Conservation (phyloP, 2,113 vertebrate species). For the Callithrix jacchus region DNA sequence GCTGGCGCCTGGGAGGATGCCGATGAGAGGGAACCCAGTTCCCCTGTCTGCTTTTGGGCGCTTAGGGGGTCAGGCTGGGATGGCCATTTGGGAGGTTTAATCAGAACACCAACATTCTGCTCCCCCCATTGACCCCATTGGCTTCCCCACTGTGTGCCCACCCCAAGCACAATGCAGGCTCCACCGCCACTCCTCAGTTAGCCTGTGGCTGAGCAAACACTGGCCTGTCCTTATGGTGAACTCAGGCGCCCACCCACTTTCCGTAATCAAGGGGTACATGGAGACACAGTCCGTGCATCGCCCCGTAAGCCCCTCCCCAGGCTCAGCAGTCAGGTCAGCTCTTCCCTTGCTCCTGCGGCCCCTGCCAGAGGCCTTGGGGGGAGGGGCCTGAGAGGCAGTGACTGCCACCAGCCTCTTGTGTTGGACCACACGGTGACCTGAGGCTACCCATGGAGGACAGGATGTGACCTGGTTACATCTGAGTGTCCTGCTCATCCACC, state of each 20-base stretch:
- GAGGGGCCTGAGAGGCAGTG: not conserved
- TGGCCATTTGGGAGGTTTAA: no score
- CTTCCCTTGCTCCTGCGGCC: no score
- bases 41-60: not conserved
- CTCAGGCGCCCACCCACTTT: no score
- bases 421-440: no score
- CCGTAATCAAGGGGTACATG: not conserved
- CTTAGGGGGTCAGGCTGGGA: not conserved
- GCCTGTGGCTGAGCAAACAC: no score
- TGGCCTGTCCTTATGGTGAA: not conserved
- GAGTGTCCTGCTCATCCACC: not conserved
- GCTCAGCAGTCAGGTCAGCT: no score
- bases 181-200: not conserved
- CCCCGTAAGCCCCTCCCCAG: not conserved
- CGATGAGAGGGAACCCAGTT: not conserved
- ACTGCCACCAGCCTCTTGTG: not conserved
- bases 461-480: not conserved
- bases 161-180: not conserved
- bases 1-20: rapidly evolving
- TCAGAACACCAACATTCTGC: not conserved
- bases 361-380: not conserved
- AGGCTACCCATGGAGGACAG: not conserved
- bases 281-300: no score
- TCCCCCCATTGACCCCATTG: not conserved
- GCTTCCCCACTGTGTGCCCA: no score